A percentile compares a stretch with the other conserved stretches of the same genome.
Evolutionary conservation across 2,113 vertebrate genomes (phyloP).

Genomic region (Formicarius rufipectus): DNA sequence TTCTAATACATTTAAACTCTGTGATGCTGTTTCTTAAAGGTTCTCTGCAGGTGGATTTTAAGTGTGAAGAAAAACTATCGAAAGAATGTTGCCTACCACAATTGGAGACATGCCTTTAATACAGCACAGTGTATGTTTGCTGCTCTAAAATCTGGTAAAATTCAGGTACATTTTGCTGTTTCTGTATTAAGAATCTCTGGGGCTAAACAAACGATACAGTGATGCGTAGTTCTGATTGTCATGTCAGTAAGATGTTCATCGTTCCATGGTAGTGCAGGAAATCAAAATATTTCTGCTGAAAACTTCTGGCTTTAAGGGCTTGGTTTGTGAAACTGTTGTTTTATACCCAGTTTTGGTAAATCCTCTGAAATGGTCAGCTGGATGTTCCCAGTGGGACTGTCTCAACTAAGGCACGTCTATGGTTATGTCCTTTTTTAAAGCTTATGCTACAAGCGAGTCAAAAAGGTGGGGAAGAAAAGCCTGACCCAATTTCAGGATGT

Average conservation of each 20-base stretch:
- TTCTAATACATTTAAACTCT: neutral
- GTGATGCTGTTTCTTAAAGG: conserved; percentile 71
- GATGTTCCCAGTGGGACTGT: neutral
- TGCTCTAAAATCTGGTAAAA: conserved; percentile 89
- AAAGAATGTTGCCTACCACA: conserved; percentile 95
- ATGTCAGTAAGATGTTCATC: neutral
- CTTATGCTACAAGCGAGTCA: neutral
- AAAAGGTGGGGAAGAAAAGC: neutral
- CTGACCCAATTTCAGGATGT: neutral
- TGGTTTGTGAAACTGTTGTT: neutral
- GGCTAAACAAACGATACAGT: neutral
- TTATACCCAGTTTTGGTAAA: neutral
- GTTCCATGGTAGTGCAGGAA: neutral
- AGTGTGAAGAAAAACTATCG: conserved; percentile 99
- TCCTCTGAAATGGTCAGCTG: neutral
- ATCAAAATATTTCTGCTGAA: neutral
- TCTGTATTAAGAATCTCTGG: neutral
- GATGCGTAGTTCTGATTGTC: neutral
- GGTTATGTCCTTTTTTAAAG: neutral
- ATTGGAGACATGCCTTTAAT: conserved; percentile 98
- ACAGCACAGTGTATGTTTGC: conserved; percentile 98
- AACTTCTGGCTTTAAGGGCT: neutral
- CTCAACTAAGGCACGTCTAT: fast-evolving
- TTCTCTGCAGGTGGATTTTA: conserved; percentile 93
- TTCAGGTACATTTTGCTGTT: conserved; percentile 81